Evolutionary conservation across 2,797 vertebrate genomes (phyloP).

Genomic region (Knipowitschia caucasica): DNA sequence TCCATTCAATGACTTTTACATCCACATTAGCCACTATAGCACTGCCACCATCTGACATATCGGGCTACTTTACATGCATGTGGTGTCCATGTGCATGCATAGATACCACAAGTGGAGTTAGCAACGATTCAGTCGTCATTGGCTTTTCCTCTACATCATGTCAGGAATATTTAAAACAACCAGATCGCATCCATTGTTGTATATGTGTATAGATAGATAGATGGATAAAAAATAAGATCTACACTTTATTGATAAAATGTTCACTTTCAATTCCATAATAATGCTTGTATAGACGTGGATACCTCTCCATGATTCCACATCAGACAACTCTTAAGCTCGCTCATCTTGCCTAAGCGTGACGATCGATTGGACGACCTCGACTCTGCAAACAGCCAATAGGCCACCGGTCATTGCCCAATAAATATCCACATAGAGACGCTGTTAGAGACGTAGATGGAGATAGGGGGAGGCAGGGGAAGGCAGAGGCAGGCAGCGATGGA

Average conservation of each 20-base stretch:
- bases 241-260: background rate
- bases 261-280: background rate
- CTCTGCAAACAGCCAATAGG: conserved; percentile 66
- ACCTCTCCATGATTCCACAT: conserved; percentile 42
- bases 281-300: conserved; percentile 16
- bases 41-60: conserved; percentile 5
- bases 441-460: conserved; percentile 5
- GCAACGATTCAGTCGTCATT: background rate
- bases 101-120: background rate
- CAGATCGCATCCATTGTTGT: too few relatives aligned
- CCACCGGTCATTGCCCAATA: conserved; percentile 59
- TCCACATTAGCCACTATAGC: conserved; percentile 42
- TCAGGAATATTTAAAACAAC: background rate
- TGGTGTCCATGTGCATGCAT: background rate
- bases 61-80: conserved; percentile 1
- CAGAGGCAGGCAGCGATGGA: background rate
- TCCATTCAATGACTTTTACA: conserved; percentile 50
- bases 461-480: conserved; percentile 7
- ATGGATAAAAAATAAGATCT: too few relatives aligned
- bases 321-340: conserved; percentile 37
- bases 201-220: too few relatives aligned
- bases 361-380: conserved; percentile 58
- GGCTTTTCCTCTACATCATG: background rate
- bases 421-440: conserved; percentile 40
- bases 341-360: conserved; percentile 39